These are phyloP conservation scores for Ecliptopera silaceata DNA, from an alignment of 2,888 invertebrate species.

Conservation along the genomic window DNA sequence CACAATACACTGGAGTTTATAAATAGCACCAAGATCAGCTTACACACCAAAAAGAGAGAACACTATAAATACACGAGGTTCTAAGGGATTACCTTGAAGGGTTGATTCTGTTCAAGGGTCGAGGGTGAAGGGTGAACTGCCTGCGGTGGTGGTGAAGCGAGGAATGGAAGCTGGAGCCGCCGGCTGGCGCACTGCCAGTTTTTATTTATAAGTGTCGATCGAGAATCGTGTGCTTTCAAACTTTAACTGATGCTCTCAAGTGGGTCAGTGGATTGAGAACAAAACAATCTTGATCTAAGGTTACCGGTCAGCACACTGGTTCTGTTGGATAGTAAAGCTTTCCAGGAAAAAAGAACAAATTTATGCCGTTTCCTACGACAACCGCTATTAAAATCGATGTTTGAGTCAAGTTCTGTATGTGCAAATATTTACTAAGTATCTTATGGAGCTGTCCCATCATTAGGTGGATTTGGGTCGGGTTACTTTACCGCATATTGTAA, in stretches of 20 bases:
- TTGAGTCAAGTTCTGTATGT: too few relatives aligned
- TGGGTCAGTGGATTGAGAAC: slow-evolving; percentile 22
- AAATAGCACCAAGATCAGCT: slow-evolving; percentile 19
- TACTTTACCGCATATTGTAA: too few relatives aligned
- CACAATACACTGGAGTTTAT: slow-evolving; percentile 19
- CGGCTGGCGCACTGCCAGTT: slow-evolving; percentile 46
- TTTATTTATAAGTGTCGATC: slow-evolving; percentile 47
- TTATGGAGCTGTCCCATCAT: too few relatives aligned
- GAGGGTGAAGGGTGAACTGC: slow-evolving; percentile 24
- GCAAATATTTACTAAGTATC: too few relatives aligned
- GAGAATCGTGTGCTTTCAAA: slow-evolving; percentile 16
- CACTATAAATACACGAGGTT: slow-evolving; percentile 10
- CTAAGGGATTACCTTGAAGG: slow-evolving; percentile 14
- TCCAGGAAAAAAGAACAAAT: too few relatives aligned
- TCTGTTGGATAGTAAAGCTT: too few relatives aligned
- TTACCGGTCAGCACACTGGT: slow-evolving; percentile 1
- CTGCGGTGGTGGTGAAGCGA: slow-evolving; percentile 31
- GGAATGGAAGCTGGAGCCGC: slow-evolving; percentile 36
- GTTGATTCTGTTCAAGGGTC: slow-evolving; percentile 3
- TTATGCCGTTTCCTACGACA: too few relatives aligned
- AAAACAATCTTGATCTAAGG: slow-evolving; percentile 9
- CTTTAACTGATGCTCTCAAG: slow-evolving; percentile 30
- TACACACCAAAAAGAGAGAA: slow-evolving; percentile 21
- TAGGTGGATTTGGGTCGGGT: too few relatives aligned
- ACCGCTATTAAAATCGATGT: too few relatives aligned